phyloP scores from a whole-genome alignment of 2,888 invertebrate species.

The Drosophila anceps region DNA sequence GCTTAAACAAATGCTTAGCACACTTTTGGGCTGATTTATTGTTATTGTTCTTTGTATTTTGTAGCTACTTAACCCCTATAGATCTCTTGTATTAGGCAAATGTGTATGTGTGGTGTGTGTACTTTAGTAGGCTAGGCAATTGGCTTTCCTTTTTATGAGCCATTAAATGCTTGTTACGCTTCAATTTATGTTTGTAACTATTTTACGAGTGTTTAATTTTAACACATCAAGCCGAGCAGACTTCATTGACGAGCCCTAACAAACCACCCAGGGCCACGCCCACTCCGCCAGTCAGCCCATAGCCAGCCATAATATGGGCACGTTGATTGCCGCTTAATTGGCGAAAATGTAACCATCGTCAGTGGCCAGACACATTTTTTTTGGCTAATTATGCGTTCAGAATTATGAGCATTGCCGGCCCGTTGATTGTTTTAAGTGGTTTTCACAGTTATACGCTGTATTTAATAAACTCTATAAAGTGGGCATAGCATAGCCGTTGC shows the following conservation, averaged over 20 bases:
- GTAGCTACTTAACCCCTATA: not conserved
- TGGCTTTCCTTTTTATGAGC: constrained; percentile 59
- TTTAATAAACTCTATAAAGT: not conserved
- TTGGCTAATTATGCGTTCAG: constrained; percentile 67
- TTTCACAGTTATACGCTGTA: constrained; percentile 19
- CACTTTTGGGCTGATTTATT: constrained; percentile 46
- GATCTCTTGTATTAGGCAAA: not conserved
- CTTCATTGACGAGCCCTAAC: constrained; percentile 30
- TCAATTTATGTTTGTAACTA: constrained; percentile 70
- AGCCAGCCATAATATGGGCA: not conserved
- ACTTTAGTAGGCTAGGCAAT: constrained; percentile 3
- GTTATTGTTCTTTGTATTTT: not conserved
- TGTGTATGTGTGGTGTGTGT: not conserved
- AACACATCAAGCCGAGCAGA: constrained; percentile 49
- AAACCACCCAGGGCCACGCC: not conserved
- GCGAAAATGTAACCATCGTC: constrained; percentile 46
- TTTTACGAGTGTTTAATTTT: constrained; percentile 79
- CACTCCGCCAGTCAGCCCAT: not conserved
- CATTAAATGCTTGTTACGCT: constrained; percentile 77
- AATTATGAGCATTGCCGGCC: constrained; percentile 31
- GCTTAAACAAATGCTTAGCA: constrained; percentile 33
- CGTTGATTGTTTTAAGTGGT: constrained; percentile 58
- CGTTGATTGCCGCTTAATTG: constrained; percentile 73
- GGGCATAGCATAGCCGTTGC: not conserved
- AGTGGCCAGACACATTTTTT: constrained; percentile 48